A percentile compares a stretch with the other conserved stretches of the same genome.
phyloP scores from a whole-genome alignment of 1,140 invertebrate genomes.

The Drosophila tsacasi region DNA sequence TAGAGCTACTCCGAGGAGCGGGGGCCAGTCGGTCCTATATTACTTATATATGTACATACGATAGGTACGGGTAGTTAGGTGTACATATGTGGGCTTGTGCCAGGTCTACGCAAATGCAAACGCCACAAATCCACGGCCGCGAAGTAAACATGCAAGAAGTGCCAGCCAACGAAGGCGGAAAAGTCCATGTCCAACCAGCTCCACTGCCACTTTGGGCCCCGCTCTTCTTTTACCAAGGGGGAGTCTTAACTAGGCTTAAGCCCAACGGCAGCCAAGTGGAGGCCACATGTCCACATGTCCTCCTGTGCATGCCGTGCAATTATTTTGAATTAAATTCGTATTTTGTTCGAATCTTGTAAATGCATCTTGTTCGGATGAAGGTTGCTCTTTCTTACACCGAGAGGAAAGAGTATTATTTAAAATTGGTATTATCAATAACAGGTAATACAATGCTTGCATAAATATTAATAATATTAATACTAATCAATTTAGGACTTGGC shows the following conservation, averaged over 20 bases:
- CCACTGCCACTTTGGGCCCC: conserved; percentile 24
- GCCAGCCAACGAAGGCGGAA: conserved; percentile 70
- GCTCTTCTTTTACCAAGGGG: conserved; percentile 10
- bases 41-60: conserved; percentile 1
- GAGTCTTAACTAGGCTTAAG: conserved; percentile 37
- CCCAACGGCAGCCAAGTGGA: conserved; percentile 37
- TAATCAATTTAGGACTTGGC: too few species aligned
- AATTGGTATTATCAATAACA: neutral
- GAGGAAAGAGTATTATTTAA: neutral
- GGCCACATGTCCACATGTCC: conserved; percentile 34
- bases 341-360: conserved; percentile 82
- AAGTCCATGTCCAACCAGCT: conserved; percentile 76
- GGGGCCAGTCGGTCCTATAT: conserved; percentile 17
- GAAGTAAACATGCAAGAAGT: conserved; percentile 45
- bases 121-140: conserved; percentile 50
- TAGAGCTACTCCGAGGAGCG: conserved; percentile 36
- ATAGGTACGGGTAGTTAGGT: neutral
- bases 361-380: conserved; percentile 69
- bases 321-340: conserved; percentile 85
- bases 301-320: conserved; percentile 82
- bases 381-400: conserved; percentile 6
- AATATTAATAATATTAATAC: neutral
- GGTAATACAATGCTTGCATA: too few species aligned
- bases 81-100: conserved; percentile 11
- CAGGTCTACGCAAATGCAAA: conserved; percentile 62